Evolutionary conservation across 2,113 vertebrate species (phyloP).

Genomic region (Caranx melampygus): DNA sequence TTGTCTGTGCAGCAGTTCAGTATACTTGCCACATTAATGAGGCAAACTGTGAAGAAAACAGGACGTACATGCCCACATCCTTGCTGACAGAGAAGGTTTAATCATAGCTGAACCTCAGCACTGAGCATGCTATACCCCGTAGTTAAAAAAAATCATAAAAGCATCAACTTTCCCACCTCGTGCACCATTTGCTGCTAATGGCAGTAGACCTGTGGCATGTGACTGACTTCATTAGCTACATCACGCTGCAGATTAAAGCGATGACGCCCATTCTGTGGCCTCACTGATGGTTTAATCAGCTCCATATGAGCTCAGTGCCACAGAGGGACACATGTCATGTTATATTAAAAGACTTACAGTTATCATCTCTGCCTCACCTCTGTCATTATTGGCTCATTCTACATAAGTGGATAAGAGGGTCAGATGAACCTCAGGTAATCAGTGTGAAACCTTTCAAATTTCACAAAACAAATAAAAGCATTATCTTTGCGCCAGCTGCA

Average conservation of each 20-base stretch:
- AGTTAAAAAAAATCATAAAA: conserved; percentile 30
- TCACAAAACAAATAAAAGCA: not conserved
- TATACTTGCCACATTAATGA: not conserved
- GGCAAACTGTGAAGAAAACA: not conserved
- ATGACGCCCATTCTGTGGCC: conserved; percentile 4
- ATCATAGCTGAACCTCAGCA: not conserved
- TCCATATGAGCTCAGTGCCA: conserved; percentile 2
- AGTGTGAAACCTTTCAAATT: not conserved
- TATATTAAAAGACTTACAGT: conserved; percentile 6
- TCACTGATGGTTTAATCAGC: conserved; percentile 48
- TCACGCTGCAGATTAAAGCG: conserved; percentile 14
- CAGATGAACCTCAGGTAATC: not conserved
- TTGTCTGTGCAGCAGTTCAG: too few species aligned
- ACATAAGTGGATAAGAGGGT: not conserved
- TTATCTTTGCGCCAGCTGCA: not conserved
- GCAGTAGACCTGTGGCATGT: not conserved
- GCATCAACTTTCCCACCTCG: not conserved
- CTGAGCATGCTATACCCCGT: not conserved
- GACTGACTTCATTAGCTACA: conserved; percentile 27
- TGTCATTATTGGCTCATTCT: conserved; percentile 3
- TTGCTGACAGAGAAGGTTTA: not conserved
- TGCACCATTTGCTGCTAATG: conserved; percentile 9
- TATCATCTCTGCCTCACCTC: not conserved
- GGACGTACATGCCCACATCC: too few species aligned
- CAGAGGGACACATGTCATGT: conserved; percentile 14